These are phyloP conservation scores for Erpornis zantholeuca DNA, from an alignment of 2,113 vertebrate species.

Conservation along the genomic window DNA sequence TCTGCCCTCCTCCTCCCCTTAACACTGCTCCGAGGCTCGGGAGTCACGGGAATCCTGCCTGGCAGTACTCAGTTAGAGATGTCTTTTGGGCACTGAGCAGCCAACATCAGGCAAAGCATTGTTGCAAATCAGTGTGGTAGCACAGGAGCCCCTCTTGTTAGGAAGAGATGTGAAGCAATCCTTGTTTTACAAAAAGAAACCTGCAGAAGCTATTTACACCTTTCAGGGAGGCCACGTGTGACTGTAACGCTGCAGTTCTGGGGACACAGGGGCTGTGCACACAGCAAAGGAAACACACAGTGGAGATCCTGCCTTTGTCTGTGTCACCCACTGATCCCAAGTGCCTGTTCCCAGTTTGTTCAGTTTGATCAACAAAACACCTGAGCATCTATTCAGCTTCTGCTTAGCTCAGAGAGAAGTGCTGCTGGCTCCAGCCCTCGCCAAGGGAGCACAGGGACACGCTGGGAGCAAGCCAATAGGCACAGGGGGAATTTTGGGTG, in stretches of 20 bases:
- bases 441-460: neutral
- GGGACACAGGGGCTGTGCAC: neutral
- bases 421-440: neutral
- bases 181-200: neutral
- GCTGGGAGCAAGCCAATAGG: accelerated
- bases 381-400: neutral
- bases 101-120: neutral
- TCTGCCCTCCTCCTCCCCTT: neutral
- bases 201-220: neutral
- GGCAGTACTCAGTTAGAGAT: neutral
- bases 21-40: neutral
- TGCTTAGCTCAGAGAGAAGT: neutral
- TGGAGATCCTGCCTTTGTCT: neutral
- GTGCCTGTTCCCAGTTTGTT: neutral
- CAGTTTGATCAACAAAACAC: neutral
- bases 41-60: neutral
- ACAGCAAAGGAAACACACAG: neutral
- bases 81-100: neutral
- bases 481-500: neutral
- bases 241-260: neutral
- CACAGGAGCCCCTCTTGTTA: neutral
- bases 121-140: neutral
- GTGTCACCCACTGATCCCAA: neutral
- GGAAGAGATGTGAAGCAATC: neutral
- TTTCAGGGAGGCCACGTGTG: neutral